These are phyloP conservation scores for Periophthalmus modestus DNA, from an alignment of 2,113 vertebrate genomes.

Conservation along the genomic window DNA sequence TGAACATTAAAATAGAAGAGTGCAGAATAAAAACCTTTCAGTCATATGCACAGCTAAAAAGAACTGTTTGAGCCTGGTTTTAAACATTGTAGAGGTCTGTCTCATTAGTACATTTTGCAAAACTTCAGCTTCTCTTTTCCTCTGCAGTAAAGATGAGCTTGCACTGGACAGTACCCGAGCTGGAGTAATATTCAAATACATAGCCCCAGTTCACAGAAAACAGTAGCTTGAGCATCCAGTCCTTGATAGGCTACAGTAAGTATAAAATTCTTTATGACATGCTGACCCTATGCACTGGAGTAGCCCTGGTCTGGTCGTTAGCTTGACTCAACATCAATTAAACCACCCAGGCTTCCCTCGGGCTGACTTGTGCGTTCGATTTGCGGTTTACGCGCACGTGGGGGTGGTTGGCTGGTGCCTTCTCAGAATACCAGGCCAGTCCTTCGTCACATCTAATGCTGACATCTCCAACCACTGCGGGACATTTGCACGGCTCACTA, in stretches of 20 bases:
- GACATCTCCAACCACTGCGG: constrained; percentile 33
- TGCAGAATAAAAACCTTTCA: too few species aligned
- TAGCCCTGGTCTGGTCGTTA: constrained; percentile 47
- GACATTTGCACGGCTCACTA: constrained; percentile 51
- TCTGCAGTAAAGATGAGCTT: background rate
- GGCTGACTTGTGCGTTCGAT: constrained; percentile 25
- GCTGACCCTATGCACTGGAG: constrained; percentile 25
- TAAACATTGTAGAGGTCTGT: too few species aligned
- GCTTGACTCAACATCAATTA: constrained; percentile 63
- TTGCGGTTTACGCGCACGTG: background rate
- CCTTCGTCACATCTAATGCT: constrained; percentile 29
- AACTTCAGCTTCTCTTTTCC: background rate
- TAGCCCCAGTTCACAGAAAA: background rate
- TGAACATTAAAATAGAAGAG: too few species aligned
- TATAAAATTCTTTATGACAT: constrained; percentile 52
- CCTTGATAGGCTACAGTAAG: constrained; percentile 16
- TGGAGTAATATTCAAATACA: background rate
- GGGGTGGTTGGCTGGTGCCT: constrained; percentile 21
- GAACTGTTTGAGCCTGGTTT: too few species aligned
- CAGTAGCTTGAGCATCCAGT: background rate
- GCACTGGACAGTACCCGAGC: background rate
- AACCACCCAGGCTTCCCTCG: constrained; percentile 19
- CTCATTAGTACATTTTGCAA: too few species aligned
- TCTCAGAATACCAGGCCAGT: constrained; percentile 20
- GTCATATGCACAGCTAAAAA: too few species aligned